These are phyloP conservation scores for Hoplostethus atlanticus DNA, from an alignment of 2,797 vertebrate species.

Conservation along the genomic window DNA sequence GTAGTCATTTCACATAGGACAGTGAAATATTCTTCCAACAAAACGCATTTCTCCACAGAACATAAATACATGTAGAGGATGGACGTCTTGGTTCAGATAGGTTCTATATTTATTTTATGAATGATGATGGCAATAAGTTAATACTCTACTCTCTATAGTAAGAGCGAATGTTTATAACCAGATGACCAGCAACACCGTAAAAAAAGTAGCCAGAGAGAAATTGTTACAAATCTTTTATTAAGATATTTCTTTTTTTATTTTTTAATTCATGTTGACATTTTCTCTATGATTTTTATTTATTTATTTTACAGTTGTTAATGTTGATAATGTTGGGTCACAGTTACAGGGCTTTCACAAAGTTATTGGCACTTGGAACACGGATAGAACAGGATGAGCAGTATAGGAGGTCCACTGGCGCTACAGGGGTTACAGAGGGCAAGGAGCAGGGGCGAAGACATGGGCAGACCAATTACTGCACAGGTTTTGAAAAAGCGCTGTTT, in stretches of 20 bases:
- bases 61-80: not conserved
- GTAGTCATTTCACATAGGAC: not conserved
- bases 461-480: slow-evolving; percentile 76
- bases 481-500: slow-evolving; percentile 79
- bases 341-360: slow-evolving; percentile 91
- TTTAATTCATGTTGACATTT: slow-evolving; percentile 85
- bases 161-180: too few relatives aligned
- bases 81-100: too few relatives aligned
- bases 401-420: slow-evolving; percentile 84
- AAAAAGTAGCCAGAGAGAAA: slow-evolving; percentile 48
- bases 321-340: slow-evolving; percentile 91
- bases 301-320: slow-evolving; percentile 94
- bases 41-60: not conserved
- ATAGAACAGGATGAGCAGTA: slow-evolving; percentile 85
- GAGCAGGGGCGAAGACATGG: slow-evolving; percentile 71
- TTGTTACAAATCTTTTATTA: slow-evolving; percentile 95
- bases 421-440: slow-evolving; percentile 77
- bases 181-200: not conserved
- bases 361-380: slow-evolving; percentile 94
- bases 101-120: too few relatives aligned
- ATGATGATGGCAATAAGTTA: too few relatives aligned
- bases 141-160: too few relatives aligned
- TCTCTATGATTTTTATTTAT: slow-evolving; percentile 85
- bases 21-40: not conserved
- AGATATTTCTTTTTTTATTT: slow-evolving; percentile 84